Evolutionary conservation across 2,797 vertebrate species (phyloP).

Genomic region (Otolemur crassicaudatus): DNA sequence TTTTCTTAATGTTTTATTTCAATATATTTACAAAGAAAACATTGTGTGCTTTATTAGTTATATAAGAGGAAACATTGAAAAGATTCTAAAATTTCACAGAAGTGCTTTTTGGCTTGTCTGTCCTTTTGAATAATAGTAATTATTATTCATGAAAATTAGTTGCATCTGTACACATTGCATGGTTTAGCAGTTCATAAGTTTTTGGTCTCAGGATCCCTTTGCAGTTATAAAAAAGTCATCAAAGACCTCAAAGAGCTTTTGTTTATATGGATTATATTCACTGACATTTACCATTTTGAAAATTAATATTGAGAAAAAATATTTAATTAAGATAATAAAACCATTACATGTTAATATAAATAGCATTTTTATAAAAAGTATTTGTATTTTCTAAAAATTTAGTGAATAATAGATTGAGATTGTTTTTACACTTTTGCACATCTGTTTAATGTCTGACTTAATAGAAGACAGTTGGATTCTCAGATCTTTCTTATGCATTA

Average conservation of each 20-base stretch:
- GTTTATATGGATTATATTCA: background rate
- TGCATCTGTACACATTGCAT: background rate
- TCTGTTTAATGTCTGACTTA: background rate
- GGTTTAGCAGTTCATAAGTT: background rate
- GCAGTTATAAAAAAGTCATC: background rate
- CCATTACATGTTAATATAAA: background rate
- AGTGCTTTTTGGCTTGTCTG: background rate
- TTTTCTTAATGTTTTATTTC: conserved; percentile 52
- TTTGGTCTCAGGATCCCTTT: background rate
- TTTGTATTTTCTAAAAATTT: conserved; percentile 32
- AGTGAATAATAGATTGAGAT: background rate
- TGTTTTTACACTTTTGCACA: background rate
- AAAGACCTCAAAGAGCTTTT: background rate
- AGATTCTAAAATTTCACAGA: conserved; percentile 24
- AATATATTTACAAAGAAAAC: conserved; percentile 19
- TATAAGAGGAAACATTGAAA: background rate
- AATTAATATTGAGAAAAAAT: conserved; percentile 42
- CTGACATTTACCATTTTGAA: background rate
- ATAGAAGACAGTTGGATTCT: background rate
- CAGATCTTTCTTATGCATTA: background rate
- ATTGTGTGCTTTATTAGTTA: background rate
- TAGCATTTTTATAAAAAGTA: background rate
- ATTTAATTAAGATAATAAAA: background rate
- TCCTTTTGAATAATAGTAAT: conserved; percentile 38
- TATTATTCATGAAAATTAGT: conserved; percentile 11